Percentiles rank a stretch among this genome's conserved stretches.
phyloP scores from a whole-genome alignment of 35 echinoderm and acorn worm genomes.

The Lytechinus pictus region DNA sequence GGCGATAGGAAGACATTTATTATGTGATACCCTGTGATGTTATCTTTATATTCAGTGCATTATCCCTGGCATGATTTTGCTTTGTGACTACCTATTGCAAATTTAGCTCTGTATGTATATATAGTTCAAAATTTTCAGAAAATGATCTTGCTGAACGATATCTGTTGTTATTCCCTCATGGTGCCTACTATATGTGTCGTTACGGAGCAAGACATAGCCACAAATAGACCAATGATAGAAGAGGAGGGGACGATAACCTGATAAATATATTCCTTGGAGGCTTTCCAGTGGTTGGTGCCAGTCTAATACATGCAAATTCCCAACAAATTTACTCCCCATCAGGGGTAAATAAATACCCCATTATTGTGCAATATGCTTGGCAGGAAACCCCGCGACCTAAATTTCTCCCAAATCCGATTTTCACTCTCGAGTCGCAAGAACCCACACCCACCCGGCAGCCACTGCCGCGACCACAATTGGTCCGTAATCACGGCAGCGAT shows the following conservation, averaged over 20 bases:
- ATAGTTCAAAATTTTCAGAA: too few relatives aligned
- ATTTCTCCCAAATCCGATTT: conserved; percentile 37
- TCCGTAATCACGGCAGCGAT: conserved; percentile 18
- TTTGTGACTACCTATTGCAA: too few relatives aligned
- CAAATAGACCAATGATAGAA: neutral
- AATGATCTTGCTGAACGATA: too few relatives aligned
- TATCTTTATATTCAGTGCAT: too few relatives aligned
- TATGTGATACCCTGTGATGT: too few relatives aligned
- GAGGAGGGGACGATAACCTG: neutral
- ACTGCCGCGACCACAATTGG: conserved; percentile 38
- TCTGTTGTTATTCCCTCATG: neutral
- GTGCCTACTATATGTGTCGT: neutral
- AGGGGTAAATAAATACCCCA: conserved; percentile 32
- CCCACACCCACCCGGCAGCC: conserved; percentile 13
- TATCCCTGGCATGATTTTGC: too few relatives aligned
- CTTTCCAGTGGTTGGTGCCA: conserved; percentile 24
- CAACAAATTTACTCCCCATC: conserved; percentile 17
- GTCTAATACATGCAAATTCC: conserved; percentile 43
- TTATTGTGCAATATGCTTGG: conserved; percentile 23
- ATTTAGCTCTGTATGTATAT: too few relatives aligned
- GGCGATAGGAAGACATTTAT: too few relatives aligned
- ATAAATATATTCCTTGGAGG: conserved; percentile 19
- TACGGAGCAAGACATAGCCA: neutral
- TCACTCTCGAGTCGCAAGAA: neutral
- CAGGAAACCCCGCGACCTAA: neutral